Conservation (phyloP, 2,113 vertebrate species). For the Zingel zingel region DNA sequence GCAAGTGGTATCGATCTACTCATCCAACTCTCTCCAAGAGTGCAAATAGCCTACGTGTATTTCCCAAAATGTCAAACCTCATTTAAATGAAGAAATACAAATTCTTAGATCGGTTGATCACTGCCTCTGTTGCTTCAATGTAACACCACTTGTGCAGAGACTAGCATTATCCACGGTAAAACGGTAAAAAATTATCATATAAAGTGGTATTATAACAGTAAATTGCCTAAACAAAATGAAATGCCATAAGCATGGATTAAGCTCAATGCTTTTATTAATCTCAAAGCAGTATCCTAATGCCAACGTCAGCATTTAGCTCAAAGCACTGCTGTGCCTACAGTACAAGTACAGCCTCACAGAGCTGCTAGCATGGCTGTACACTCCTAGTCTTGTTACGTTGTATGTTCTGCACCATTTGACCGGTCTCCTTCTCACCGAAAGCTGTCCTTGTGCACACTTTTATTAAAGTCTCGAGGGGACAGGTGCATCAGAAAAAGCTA, state of each 20-base stretch:
- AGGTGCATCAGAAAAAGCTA: slow-evolving; percentile 46
- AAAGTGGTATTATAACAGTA: neutral
- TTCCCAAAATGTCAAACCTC: neutral
- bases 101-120: neutral
- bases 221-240: neutral
- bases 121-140: neutral
- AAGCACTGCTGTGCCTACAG: no score
- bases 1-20: neutral
- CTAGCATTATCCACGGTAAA: neutral
- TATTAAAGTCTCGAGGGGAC: slow-evolving; percentile 22
- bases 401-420: slow-evolving; percentile 5
- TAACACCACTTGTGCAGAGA: neutral
- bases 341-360: neutral
- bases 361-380: neutral
- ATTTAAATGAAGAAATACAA: neutral
- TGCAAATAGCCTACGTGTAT: neutral
- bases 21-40: neutral
- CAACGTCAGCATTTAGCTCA: neutral
- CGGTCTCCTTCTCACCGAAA: slow-evolving; percentile 10
- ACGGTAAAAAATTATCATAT: neutral
- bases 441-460: slow-evolving; percentile 28
- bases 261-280: neutral
- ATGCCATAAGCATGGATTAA: neutral
- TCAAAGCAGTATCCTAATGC: no score
- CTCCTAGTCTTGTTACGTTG: neutral